Evolutionary conservation across 2,113 vertebrate genomes (phyloP).

Genomic region (Malurus elegans): DNA sequence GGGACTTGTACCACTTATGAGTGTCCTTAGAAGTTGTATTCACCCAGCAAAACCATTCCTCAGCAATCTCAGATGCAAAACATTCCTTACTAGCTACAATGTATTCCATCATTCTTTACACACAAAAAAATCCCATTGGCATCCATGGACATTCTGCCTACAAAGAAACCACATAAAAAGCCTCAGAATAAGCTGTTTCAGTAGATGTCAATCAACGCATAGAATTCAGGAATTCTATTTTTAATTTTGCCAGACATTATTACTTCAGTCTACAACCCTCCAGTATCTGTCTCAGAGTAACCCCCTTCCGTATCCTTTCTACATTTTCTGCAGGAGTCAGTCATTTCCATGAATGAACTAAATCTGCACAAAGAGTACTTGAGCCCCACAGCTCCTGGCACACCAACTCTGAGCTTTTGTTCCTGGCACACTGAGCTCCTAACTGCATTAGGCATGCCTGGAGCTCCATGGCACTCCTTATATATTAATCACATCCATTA

Average conservation of each 20-base stretch:
- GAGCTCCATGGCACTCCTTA: neutral
- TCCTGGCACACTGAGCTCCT: neutral
- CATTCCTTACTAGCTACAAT: neutral
- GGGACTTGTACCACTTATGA: neutral
- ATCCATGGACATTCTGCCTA: neutral
- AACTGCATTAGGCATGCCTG: neutral
- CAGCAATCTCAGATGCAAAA: neutral
- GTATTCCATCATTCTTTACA: neutral
- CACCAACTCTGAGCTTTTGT: neutral
- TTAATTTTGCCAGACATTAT: neutral
- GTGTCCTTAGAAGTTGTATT: neutral
- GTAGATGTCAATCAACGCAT: neutral
- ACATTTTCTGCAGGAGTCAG: neutral
- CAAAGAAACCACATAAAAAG: neutral
- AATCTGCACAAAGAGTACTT: neutral
- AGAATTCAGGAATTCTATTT: neutral
- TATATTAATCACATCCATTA: slow-evolving; percentile 8
- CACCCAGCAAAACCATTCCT: neutral
- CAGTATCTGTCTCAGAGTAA: neutral
- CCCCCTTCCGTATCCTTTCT: neutral
- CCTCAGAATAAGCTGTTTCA: neutral
- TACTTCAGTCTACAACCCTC: neutral
- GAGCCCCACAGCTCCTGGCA: neutral
- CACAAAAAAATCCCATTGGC: neutral
- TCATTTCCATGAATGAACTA: neutral